Base-by-base conservation (phyloP, 23 tunicate species). In the Phallusia fumigata region DNA sequence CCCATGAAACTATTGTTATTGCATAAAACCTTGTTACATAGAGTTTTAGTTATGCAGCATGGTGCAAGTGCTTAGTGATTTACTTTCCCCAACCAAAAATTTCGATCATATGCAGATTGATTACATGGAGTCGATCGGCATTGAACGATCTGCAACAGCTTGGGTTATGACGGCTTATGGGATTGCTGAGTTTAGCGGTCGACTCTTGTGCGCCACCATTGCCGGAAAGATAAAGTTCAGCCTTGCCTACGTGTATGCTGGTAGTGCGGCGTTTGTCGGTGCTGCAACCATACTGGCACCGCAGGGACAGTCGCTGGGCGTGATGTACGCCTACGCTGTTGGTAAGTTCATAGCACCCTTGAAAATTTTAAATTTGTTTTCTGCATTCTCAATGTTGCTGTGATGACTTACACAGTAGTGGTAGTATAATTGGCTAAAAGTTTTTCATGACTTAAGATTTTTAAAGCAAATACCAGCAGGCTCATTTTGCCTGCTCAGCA, bases 131-230 rank as follows among this genome's bases (percentile, higher is more conserved):
- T 81, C 90, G 2, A 30, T 93, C 13, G 98, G 90, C 3, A 83
- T 93, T 31, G 64, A 64, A 13, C 47, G 80, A 0, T 30, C 35
- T 36, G 24, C 64, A 26, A 80, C 85, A 32, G 86, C 87, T 50
- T 65, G 72, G 88, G 98, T 93, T 13, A 36, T 93, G 84, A 88
- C 90, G 22, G 87, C 85, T 24, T 93, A 81, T 49, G 98, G 98
- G 0, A 64, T 85, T 34, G 75, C 90, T 18, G 98, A 93, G 73
- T 83, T 93, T 40, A 36, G 45, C 21, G 98, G 98, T 22, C 64
- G 98, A 64, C 50, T 93, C 6, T 1, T 88, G 34, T 88, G 93
- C 79, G 93, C 98, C 5, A 19, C 75, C 3, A 32, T 35, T 45
- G 93, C 90, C 50, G 87, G 81, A 28, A 88, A 82, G 47, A 72